Evolutionary conservation across 2,888 invertebrate species (phyloP).

Genomic region (Nephrotoma flavescens): DNA sequence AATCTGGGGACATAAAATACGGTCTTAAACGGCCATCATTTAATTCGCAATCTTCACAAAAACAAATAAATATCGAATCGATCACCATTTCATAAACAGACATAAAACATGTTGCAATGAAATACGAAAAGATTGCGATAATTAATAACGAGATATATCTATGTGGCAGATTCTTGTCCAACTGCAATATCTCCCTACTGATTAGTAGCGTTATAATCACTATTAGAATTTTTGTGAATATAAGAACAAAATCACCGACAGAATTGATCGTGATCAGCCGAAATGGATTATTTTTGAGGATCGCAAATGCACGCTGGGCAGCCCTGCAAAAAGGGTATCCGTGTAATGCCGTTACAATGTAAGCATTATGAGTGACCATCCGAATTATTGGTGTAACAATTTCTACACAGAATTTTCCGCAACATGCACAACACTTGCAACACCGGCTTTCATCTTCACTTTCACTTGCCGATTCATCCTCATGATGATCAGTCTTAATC

Average conservation of each 20-base stretch:
- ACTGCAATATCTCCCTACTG: constrained; percentile 39
- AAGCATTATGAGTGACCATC: constrained; percentile 53
- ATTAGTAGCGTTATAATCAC: constrained; percentile 45
- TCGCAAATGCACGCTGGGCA: constrained; percentile 44
- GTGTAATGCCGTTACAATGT: constrained; percentile 55
- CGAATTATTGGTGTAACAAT: constrained; percentile 51
- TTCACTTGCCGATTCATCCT: constrained; percentile 12
- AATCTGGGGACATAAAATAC: constrained; percentile 48
- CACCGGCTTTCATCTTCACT: no score
- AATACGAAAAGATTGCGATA: constrained; percentile 47
- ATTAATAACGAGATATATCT: constrained; percentile 46
- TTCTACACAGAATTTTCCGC: constrained; percentile 49
- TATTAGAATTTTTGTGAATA: constrained; percentile 50
- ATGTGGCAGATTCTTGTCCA: constrained; percentile 40
- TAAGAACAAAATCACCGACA: constrained; percentile 56
- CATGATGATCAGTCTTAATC: not conserved
- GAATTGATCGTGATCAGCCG: constrained; percentile 55
- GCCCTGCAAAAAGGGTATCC: constrained; percentile 48
- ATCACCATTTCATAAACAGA: constrained; percentile 62
- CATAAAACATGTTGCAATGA: constrained; percentile 55
- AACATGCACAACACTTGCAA: constrained; percentile 32
- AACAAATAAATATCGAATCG: constrained; percentile 51
- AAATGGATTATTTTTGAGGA: constrained; percentile 46
- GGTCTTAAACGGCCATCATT: constrained; percentile 46
- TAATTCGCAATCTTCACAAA: constrained; percentile 49